phyloP scores from a whole-genome alignment of 2,113 vertebrate genomes.

The Pomatorhinus ruficollis region DNA sequence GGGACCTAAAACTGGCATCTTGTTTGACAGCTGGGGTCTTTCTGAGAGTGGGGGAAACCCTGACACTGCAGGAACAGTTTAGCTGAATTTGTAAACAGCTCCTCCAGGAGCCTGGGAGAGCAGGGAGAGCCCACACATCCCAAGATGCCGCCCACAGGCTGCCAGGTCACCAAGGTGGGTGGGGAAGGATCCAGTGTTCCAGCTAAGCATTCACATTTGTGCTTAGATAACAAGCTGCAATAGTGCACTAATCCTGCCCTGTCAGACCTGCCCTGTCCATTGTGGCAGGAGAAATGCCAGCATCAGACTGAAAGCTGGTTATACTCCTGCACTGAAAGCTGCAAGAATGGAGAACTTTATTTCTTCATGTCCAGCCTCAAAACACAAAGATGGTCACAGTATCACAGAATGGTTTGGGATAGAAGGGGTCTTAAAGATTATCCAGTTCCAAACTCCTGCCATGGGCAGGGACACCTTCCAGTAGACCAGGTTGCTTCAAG shows the following conservation, averaged over 20 bases:
- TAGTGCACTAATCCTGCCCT: background rate
- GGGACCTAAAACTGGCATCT: fast-evolving
- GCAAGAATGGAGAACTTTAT: background rate
- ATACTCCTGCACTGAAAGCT: background rate
- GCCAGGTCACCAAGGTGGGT: background rate
- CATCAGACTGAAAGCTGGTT: background rate
- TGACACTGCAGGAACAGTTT: background rate
- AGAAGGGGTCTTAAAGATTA: background rate
- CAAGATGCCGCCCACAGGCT: background rate
- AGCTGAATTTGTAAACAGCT: background rate
- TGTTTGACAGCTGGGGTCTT: background rate
- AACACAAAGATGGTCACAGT: background rate
- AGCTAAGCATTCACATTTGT: background rate
- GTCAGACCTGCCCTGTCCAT: background rate
- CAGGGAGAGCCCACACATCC: background rate
- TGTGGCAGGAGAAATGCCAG: background rate
- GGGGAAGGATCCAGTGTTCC: background rate
- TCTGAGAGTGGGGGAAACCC: background rate
- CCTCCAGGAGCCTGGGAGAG: background rate
- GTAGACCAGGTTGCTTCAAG: background rate
- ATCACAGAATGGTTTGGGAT: background rate
- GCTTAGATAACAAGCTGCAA: background rate
- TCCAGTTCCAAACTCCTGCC: background rate
- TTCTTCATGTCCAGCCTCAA: background rate
- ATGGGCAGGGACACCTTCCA: background rate